Conservation (phyloP, 1,140 invertebrate genomes). For the Sweltsa coloradensis region DNA sequence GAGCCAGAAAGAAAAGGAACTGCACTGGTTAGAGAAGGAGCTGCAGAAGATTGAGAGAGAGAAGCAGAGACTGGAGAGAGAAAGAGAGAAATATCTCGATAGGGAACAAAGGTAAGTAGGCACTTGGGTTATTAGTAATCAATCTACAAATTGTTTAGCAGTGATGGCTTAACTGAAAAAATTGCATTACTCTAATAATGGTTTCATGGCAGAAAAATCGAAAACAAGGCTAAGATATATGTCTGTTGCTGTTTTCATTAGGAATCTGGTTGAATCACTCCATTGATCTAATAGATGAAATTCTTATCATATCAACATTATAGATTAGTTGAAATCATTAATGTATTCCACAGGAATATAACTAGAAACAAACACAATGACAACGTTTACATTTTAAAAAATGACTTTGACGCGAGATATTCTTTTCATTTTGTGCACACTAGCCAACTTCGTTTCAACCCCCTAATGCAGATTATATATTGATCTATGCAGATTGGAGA, state of each 20-base stretch:
- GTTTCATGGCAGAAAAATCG: background rate
- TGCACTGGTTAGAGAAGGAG: slow-evolving; percentile 44
- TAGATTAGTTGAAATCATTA: no score
- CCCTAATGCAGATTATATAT: no score
- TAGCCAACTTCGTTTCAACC: no score
- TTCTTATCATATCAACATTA: no score
- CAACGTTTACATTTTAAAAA: no score
- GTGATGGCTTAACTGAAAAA: background rate
- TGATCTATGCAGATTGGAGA: slow-evolving; percentile 38
- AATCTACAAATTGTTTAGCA: background rate
- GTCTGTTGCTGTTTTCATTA: background rate
- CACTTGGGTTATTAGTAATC: background rate
- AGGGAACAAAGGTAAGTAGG: slow-evolving; percentile 35
- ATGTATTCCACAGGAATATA: background rate
- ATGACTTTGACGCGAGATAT: no score
- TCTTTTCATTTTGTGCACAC: no score
- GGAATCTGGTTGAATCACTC: background rate
- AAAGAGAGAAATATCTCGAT: slow-evolving; percentile 45
- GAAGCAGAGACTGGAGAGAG: slow-evolving; percentile 44
- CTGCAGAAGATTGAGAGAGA: slow-evolving; percentile 46
- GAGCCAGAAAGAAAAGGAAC: slow-evolving; percentile 33
- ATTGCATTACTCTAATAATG: background rate
- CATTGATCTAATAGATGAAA: background rate
- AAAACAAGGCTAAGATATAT: background rate
- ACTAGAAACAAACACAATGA: background rate